Conservation (phyloP, 2,797 vertebrate species). For the Chaunax sp. region DNA sequence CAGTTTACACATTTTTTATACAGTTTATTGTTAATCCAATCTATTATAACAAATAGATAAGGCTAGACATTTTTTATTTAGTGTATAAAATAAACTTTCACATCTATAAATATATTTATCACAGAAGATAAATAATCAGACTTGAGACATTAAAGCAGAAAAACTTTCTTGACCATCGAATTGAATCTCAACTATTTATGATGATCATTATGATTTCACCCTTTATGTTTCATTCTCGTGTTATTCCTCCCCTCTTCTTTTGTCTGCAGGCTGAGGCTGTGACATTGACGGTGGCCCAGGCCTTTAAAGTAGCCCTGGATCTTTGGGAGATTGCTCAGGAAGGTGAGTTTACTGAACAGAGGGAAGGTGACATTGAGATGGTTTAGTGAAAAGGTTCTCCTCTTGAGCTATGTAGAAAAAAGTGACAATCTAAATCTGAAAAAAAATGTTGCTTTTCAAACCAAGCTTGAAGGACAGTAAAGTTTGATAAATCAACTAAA, state of each 20-base stretch:
- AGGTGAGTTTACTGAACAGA: conserved; percentile 78
- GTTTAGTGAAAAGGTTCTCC: background rate
- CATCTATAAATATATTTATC: background rate
- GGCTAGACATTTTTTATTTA: too few relatives aligned
- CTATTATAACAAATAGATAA: too few relatives aligned
- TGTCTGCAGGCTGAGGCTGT: conserved; percentile 89
- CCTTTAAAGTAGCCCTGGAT: conserved; percentile 92
- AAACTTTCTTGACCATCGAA: background rate
- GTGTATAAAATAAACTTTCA: too few relatives aligned
- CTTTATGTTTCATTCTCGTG: background rate
- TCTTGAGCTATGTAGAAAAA: background rate
- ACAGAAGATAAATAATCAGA: background rate
- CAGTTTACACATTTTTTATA: background rate
- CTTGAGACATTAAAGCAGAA: background rate
- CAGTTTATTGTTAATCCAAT: background rate
- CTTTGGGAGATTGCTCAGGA: conserved; percentile 92
- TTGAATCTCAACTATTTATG: background rate
- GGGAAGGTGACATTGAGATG: background rate
- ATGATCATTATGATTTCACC: background rate
- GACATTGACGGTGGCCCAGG: conserved; percentile 94
- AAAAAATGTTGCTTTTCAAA: background rate
- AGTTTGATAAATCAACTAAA: too few relatives aligned
- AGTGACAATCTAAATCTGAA: too few relatives aligned
- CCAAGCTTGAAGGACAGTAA: background rate
- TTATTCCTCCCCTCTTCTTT: background rate